Conservation (phyloP, 2,797 vertebrate genomes). For the Pampus argenteus region DNA sequence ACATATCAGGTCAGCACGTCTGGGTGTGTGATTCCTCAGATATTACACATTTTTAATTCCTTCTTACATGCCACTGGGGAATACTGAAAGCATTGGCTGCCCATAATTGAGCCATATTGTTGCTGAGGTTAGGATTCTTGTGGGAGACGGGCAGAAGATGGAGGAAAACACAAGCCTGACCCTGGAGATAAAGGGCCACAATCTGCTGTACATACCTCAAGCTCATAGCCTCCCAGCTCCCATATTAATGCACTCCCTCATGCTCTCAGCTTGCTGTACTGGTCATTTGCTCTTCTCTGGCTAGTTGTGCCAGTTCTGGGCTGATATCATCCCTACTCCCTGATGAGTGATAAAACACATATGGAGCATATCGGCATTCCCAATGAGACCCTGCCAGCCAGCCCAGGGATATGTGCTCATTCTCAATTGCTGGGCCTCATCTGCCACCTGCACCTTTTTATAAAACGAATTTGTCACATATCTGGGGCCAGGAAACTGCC, state of each 20-base stretch:
- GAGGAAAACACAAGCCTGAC: conserved; percentile 65
- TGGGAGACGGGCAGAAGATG: conserved; percentile 54
- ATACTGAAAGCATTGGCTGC: conserved; percentile 53
- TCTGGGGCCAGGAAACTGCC: conserved; percentile 51
- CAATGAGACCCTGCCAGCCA: conserved; percentile 53
- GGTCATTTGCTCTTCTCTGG: conserved; percentile 29
- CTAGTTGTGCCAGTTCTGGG: conserved; percentile 49
- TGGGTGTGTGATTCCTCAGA: conserved; percentile 59
- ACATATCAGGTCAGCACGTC: conserved; percentile 67
- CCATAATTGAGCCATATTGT: conserved; percentile 78
- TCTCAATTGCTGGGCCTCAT: conserved; percentile 61
- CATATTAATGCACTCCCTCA: conserved; percentile 31
- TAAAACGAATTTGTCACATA: conserved; percentile 74
- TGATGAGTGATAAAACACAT: conserved; percentile 72
- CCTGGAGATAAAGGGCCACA: conserved; percentile 59
- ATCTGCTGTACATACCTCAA: conserved; percentile 64
- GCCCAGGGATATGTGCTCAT: conserved; percentile 55
- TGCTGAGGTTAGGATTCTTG: conserved; percentile 60
- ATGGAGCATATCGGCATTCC: conserved; percentile 64
- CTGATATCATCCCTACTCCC: conserved; percentile 40
- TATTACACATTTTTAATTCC: conserved; percentile 77
- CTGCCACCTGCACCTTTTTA: conserved; percentile 73
- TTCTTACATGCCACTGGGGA: conserved; percentile 72
- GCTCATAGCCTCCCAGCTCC: conserved; percentile 22
- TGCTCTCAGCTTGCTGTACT: conserved; percentile 22